These are phyloP conservation scores for Ochropleura plecta DNA, from an alignment of 2,888 invertebrate genomes.

Conservation along the genomic window DNA sequence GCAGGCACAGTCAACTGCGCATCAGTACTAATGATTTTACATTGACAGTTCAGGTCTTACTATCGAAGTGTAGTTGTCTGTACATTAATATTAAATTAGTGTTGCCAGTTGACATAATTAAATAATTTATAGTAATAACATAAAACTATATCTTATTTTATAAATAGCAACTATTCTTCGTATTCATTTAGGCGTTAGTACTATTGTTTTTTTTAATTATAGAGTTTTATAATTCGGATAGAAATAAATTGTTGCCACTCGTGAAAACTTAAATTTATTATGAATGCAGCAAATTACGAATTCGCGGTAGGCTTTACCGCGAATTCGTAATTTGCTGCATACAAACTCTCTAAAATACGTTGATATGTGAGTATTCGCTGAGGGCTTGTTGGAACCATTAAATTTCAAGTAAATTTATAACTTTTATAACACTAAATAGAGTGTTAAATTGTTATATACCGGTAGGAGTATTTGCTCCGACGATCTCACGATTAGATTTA, in stretches of 20 bases:
- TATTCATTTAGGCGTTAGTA: not conserved
- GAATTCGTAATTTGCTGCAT: not conserved
- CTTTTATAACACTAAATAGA: too few species aligned
- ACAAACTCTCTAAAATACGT: too few species aligned
- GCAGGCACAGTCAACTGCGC: not conserved
- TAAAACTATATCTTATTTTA: not conserved
- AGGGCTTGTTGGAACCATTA: too few species aligned
- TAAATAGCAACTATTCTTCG: not conserved
- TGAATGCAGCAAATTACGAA: not conserved
- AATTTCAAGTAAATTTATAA: too few species aligned
- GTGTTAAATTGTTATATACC: too few species aligned
- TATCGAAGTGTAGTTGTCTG: not conserved
- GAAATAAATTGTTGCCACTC: not conserved
- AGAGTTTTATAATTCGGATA: not conserved
- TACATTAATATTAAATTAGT: slow-evolving; percentile 5
- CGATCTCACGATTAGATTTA: too few species aligned
- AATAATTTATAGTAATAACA: not conserved
- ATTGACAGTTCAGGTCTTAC: not conserved
- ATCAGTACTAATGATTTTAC: too few species aligned
- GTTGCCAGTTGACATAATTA: not conserved
- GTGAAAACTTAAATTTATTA: too few species aligned
- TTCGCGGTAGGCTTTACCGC: too few species aligned
- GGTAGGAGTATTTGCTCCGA: too few species aligned
- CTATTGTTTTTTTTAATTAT: not conserved
- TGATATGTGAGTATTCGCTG: too few species aligned